Evolutionary conservation across 2,797 vertebrate species (phyloP).

Genomic region (Glossophaga mutica): DNA sequence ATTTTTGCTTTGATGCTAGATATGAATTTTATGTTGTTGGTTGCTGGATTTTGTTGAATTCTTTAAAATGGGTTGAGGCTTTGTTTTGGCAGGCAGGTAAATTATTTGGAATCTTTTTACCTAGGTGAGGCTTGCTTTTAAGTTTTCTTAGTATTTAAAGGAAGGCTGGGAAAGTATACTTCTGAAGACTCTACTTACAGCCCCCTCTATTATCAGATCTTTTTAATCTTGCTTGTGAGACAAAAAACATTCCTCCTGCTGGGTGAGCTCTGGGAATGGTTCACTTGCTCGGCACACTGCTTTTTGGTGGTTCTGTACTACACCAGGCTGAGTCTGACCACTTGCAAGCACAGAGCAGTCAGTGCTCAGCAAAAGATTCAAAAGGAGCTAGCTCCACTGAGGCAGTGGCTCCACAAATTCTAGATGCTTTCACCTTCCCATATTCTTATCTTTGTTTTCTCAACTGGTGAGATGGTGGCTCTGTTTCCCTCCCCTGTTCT

Average conservation of each 20-base stretch:
- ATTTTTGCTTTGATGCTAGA: not conserved
- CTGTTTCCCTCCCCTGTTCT: not conserved
- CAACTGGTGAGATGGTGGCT: not conserved
- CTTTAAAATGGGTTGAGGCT: not conserved
- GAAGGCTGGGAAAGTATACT: not conserved
- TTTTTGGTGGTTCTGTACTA: not conserved
- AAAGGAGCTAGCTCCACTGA: not conserved
- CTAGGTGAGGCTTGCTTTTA: not conserved
- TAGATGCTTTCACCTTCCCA: not conserved
- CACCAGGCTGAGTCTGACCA: not conserved
- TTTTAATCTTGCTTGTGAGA: not conserved
- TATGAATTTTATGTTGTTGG: not conserved
- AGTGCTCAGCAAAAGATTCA: not conserved
- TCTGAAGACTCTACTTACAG: not conserved
- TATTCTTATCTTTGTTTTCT: not conserved
- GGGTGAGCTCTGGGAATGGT: not conserved
- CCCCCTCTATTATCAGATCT: not conserved
- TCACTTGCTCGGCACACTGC: not conserved
- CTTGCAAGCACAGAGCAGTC: not conserved
- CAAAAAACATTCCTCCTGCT: not conserved
- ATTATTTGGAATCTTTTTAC: not conserved
- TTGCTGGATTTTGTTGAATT: slow-evolving; percentile 5
- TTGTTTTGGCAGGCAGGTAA: not conserved
- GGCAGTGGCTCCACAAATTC: not conserved
- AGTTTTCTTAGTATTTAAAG: not conserved